Evolutionary conservation across 2,113 vertebrate species (phyloP).

Genomic region (Okapia johnstoni): DNA sequence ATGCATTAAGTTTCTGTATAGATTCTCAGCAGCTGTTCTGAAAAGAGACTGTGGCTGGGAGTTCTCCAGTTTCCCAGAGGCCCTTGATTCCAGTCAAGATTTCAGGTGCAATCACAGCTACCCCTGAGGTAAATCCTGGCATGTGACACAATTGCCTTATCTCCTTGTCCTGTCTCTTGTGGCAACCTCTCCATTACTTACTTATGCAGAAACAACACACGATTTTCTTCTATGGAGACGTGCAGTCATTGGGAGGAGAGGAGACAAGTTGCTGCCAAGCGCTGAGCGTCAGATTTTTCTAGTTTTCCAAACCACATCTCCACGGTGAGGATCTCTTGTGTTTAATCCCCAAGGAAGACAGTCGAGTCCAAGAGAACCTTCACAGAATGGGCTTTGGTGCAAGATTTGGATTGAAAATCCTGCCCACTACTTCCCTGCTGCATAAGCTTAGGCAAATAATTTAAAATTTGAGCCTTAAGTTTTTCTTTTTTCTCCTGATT

Average conservation of each 20-base stretch:
- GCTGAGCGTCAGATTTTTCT: not conserved
- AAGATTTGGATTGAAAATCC: not conserved
- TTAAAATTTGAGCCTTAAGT: not conserved
- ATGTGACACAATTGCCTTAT: not conserved
- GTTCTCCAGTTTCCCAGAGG: not conserved
- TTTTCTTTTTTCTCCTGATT: not conserved
- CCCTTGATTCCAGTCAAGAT: not conserved
- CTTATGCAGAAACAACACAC: not conserved
- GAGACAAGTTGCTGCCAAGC: not conserved
- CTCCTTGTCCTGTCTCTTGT: not conserved
- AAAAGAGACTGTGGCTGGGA: not conserved
- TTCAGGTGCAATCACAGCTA: not conserved
- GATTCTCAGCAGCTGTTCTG: not conserved
- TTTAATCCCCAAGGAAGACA: not conserved
- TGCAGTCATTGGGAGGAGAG: not conserved
- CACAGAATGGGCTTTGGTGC: not conserved
- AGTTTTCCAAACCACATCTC: not conserved
- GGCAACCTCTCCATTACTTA: not conserved
- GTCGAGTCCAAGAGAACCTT: not conserved
- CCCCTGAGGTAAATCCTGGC: not conserved
- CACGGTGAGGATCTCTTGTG: not conserved
- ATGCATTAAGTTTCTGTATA: not conserved
- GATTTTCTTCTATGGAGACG: not conserved
- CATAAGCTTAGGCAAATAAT: not conserved
- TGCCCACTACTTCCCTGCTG: not conserved